Percentiles rank a stretch among this genome's conserved stretches.
Evolutionary conservation across 1,140 invertebrate species (phyloP).

Genomic region (Aphidius ervi): DNA sequence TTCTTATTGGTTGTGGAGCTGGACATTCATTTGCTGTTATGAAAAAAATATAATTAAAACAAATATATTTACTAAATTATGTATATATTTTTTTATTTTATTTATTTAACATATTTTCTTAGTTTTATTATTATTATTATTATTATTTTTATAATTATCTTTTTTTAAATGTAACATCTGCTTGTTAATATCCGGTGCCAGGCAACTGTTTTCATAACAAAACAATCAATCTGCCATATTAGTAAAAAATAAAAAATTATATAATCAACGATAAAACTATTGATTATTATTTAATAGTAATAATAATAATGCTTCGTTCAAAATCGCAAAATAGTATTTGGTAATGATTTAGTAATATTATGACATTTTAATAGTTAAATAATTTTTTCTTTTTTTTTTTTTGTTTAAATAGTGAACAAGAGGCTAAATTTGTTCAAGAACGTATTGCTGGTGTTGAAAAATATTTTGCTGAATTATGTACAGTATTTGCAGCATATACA

Average conservation of each 20-base stretch:
- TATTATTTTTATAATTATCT: too few species aligned
- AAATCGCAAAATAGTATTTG: constrained; percentile 41
- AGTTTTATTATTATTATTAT: too few species aligned
- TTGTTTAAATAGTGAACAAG: constrained; percentile 53
- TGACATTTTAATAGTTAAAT: neutral
- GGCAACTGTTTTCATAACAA: constrained; percentile 29
- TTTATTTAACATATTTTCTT: too few species aligned
- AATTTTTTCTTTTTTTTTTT: constrained; percentile 6
- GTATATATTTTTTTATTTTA: too few species aligned
- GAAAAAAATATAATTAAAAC: constrained; percentile 28
- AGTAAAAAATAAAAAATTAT: constrained; percentile 12
- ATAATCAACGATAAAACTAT: neutral
- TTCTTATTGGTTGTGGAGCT: constrained; percentile 52
- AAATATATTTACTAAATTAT: neutral
- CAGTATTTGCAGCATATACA: constrained; percentile 62
- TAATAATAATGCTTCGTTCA: constrained; percentile 34
- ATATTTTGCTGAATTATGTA: constrained; percentile 65
- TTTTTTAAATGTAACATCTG: constrained; percentile 14
- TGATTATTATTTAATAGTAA: neutral
- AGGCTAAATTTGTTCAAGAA: constrained; percentile 69
- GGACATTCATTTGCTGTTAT: constrained; percentile 57
- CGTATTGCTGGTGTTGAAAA: constrained; percentile 65
- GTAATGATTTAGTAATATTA: constrained; percentile 22
- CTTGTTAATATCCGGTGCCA: constrained; percentile 34
- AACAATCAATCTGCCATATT: constrained; percentile 12